Percentiles rank a stretch among this genome's conserved stretches.
phyloP scores from a whole-genome alignment of 2,797 vertebrate species.

The Gallirallus australis region DNA sequence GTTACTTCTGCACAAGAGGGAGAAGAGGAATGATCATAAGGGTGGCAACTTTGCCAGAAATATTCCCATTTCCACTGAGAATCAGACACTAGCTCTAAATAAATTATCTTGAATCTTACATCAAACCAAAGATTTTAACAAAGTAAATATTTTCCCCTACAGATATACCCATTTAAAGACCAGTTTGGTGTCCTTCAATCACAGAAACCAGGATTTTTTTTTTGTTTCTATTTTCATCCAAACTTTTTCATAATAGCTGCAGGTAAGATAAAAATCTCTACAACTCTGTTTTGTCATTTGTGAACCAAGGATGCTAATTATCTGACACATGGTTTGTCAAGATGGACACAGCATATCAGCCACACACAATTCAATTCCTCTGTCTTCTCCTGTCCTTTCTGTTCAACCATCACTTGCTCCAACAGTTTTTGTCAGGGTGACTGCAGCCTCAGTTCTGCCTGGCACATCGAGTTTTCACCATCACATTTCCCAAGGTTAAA shows the following conservation, averaged over 20 bases:
- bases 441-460: background rate
- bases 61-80: background rate
- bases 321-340: background rate
- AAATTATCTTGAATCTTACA: background rate
- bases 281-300: background rate
- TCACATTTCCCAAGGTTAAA: conserved; percentile 27
- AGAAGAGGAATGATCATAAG: background rate
- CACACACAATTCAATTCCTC: background rate
- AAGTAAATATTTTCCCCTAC: background rate
- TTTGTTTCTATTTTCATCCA: background rate
- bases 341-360: background rate
- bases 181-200: background rate
- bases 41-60: background rate
- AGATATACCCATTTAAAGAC: background rate
- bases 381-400: background rate
- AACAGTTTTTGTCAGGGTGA: background rate
- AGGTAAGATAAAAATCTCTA: background rate
- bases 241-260: background rate
- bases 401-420: background rate
- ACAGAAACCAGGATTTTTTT: background rate
- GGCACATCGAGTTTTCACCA: background rate
- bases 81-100: background rate
- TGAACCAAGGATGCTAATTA: background rate
- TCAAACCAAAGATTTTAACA: background rate
- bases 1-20: background rate